These are phyloP conservation scores for Zaprionus nigranus DNA, from an alignment of 1,140 invertebrate species.

Conservation along the genomic window DNA sequence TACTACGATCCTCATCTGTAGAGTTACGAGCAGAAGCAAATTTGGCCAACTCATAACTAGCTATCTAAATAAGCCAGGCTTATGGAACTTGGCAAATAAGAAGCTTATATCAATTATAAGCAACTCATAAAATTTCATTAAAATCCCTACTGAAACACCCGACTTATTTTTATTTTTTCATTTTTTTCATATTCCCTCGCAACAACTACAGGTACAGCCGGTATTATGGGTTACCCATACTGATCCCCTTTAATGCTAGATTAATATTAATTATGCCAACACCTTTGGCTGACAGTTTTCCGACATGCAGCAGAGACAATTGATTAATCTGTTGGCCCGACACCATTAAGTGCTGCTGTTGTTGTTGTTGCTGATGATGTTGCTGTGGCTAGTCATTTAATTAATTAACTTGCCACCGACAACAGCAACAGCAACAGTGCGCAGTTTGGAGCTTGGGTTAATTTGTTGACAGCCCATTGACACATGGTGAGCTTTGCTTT, in stretches of 20 bases:
- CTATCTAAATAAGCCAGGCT: not conserved
- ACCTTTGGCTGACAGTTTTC: constrained; percentile 66
- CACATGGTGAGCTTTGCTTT: constrained; percentile 62
- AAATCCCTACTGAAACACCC: not conserved
- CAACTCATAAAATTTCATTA: not conserved
- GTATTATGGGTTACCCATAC: constrained; percentile 38
- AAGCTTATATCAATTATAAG: not conserved
- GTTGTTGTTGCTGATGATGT: constrained; percentile 44
- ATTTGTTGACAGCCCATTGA: constrained; percentile 78
- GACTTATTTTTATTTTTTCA: not conserved
- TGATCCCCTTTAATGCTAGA: constrained; percentile 53
- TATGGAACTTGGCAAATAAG: not conserved
- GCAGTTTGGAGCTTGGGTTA: constrained; percentile 61
- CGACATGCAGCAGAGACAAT: constrained; percentile 36
- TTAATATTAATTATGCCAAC: constrained; percentile 81
- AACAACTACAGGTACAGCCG: not conserved
- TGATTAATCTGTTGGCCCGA: constrained; percentile 74
- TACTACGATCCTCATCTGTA: accelerated
- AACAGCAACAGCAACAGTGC: constrained; percentile 38
- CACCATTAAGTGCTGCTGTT: constrained; percentile 47
- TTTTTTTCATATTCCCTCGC: not conserved
- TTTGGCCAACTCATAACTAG: not conserved
- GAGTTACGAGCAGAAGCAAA: not conserved
- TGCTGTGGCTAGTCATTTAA: constrained; percentile 68
- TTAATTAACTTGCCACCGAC: constrained; percentile 71